phyloP scores from a whole-genome alignment of 2,888 invertebrate species.

The Hypsopygia costalis region DNA sequence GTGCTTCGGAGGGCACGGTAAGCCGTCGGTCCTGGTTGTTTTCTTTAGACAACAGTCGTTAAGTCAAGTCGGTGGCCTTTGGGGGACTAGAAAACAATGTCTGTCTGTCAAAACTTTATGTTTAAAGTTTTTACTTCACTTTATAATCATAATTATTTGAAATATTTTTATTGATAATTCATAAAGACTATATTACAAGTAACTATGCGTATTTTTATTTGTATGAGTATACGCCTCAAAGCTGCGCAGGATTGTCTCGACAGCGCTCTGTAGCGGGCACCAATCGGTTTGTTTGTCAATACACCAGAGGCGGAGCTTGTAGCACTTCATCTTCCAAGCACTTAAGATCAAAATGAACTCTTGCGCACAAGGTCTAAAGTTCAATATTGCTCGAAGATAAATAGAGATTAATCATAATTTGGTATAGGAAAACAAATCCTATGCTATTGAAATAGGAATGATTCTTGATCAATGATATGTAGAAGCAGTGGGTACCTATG shows the following conservation, averaged over 20 bases:
- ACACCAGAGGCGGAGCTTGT: conserved; percentile 56
- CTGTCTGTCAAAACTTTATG: no score
- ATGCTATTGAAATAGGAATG: conserved; percentile 27
- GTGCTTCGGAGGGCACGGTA: no score
- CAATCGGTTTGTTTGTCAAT: conserved; percentile 70
- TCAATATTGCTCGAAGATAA: conserved; percentile 21
- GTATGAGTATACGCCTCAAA: conserved; percentile 49
- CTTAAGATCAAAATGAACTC: conserved; percentile 25
- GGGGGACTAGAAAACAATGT: no score
- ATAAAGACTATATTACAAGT: background rate
- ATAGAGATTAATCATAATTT: conserved; percentile 17
- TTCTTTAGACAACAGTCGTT: no score
- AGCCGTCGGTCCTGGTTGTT: no score
- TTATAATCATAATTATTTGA: no score
- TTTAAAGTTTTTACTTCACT: no score
- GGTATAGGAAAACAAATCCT: conserved; percentile 35
- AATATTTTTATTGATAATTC: background rate
- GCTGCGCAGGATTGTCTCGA: conserved; percentile 70
- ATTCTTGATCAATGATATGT: conserved; percentile 27
- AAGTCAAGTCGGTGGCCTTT: no score
- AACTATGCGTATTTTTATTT: conserved; percentile 12
- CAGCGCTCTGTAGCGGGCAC: conserved; percentile 43
- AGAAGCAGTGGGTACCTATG: conserved; percentile 51
- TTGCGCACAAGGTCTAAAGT: conserved; percentile 22
- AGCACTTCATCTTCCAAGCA: background rate